phyloP scores from a whole-genome alignment of 2,888 invertebrate genomes.

The Uropetala carovei region DNA sequence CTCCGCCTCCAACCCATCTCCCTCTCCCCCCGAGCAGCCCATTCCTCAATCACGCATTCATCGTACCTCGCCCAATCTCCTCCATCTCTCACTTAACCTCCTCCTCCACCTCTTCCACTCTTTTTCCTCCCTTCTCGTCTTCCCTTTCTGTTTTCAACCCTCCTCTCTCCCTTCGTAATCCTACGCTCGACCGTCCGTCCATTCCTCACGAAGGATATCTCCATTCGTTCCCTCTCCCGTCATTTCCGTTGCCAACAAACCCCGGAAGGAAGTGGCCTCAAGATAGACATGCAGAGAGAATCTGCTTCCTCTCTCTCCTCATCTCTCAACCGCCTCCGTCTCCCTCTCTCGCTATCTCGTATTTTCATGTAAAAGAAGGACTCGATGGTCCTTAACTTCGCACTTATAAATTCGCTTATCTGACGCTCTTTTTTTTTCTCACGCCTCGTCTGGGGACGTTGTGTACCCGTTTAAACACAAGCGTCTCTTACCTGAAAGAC shows the following conservation, averaged over 20 bases:
- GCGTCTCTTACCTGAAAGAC: too few relatives aligned
- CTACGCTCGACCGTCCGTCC: not conserved
- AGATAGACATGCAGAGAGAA: not conserved
- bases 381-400: too few relatives aligned
- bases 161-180: not conserved
- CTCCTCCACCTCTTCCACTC: not conserved
- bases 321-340: not conserved
- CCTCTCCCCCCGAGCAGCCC: too few relatives aligned
- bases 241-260: slow-evolving; percentile 27
- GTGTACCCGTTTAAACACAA: too few relatives aligned
- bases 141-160: not conserved
- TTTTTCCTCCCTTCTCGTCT: not conserved
- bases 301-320: not conserved
- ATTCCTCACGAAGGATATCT: not conserved
- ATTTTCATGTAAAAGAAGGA: too few relatives aligned
- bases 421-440: too few relatives aligned
- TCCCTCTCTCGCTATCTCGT: not conserved
- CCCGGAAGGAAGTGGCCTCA: slow-evolving; percentile 18
- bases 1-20: too few relatives aligned
- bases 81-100: too few relatives aligned
- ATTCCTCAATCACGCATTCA: not conserved
- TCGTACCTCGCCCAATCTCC: not conserved
- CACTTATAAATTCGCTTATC: too few relatives aligned
- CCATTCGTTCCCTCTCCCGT: not conserved
- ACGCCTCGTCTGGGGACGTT: too few relatives aligned